Conservation (phyloP, 2,888 invertebrate species). For the Tineola bisselliella region DNA sequence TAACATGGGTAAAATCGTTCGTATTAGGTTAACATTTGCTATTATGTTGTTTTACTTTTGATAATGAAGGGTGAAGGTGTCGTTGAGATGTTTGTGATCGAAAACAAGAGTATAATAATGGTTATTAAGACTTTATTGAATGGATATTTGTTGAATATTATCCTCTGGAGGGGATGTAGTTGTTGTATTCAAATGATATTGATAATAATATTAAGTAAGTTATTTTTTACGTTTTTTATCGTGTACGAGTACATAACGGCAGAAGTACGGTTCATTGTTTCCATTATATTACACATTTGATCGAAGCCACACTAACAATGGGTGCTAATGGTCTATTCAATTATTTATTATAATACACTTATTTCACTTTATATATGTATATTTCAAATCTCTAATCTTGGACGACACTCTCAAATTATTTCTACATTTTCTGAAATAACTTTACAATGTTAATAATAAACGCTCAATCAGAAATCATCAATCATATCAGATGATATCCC, state of each 20-base stretch:
- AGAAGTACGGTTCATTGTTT: constrained; percentile 54
- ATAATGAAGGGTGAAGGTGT: constrained; percentile 47
- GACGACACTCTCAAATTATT: not conserved
- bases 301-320: constrained; percentile 46
- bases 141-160: constrained; percentile 64
- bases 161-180: constrained; percentile 60
- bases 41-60: constrained; percentile 40
- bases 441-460: constrained; percentile 2
- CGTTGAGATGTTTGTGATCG: constrained; percentile 68
- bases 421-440: not conserved
- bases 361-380: not conserved
- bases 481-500: constrained; percentile 25
- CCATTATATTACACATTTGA: constrained; percentile 53
- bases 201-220: constrained; percentile 68
- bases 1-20: constrained; percentile 32
- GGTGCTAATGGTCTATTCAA: constrained; percentile 66
- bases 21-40: constrained; percentile 44
- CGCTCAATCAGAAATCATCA: constrained; percentile 18
- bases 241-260: constrained; percentile 64
- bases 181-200: constrained; percentile 65
- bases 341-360: not conserved
- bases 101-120: constrained; percentile 40
- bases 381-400: not conserved
- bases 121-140: constrained; percentile 65
- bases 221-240: constrained; percentile 68